These are phyloP conservation scores for Morpho helenor DNA, from an alignment of 2,888 invertebrate genomes.

Conservation along the genomic window DNA sequence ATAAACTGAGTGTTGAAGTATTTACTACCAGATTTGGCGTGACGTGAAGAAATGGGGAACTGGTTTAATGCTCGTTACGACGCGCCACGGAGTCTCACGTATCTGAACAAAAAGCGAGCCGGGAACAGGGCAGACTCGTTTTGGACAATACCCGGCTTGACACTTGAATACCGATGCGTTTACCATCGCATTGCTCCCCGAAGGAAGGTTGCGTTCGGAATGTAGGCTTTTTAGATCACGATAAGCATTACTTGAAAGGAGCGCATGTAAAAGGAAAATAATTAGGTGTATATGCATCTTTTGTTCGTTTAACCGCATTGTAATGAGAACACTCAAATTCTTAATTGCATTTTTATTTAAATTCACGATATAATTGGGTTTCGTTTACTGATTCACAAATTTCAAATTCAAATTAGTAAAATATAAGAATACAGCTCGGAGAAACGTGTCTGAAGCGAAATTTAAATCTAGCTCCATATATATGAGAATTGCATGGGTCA, in stretches of 20 bases:
- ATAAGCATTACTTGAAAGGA: constrained; percentile 11
- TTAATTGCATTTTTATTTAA: constrained; percentile 1
- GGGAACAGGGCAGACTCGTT: constrained; percentile 58
- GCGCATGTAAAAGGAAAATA: constrained; percentile 2
- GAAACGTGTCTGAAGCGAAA: constrained; percentile 10
- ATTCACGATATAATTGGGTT: constrained; percentile 2
- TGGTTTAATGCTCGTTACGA: constrained; percentile 70
- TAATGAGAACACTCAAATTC: neutral
- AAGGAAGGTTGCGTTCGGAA: constrained; percentile 28
- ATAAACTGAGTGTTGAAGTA: constrained; percentile 50
- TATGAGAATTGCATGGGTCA: constrained; percentile 56
- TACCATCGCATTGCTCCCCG: constrained; percentile 35
- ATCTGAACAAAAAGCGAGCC: constrained; percentile 61
- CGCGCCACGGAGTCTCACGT: constrained; percentile 70
- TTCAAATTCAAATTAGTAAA: no score
- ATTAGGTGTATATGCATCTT: constrained; percentile 1
- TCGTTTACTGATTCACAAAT: no score
- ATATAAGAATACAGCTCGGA: constrained; percentile 1
- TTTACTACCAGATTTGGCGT: constrained; percentile 67
- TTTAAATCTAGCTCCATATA: constrained; percentile 45
- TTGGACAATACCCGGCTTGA: constrained; percentile 65
- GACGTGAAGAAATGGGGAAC: constrained; percentile 64
- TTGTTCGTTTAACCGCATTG: neutral
- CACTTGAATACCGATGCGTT: constrained; percentile 68
- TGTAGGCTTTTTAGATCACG: constrained; percentile 27